Percentiles rank a stretch among this genome's conserved stretches.
phyloP scores from a whole-genome alignment of 2,888 invertebrate genomes.

The Tetragnatha montana region DNA sequence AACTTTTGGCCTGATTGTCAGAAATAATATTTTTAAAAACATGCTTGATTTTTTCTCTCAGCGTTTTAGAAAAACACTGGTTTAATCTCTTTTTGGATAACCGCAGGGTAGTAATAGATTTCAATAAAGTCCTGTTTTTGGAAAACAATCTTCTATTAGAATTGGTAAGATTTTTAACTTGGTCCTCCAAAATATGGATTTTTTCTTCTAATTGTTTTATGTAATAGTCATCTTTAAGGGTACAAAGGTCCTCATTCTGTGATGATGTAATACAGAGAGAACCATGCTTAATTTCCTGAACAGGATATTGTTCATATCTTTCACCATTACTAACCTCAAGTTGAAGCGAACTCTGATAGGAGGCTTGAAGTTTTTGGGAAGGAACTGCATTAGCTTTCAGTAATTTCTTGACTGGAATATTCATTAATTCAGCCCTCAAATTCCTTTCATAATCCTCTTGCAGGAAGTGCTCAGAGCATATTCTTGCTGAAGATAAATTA shows the following conservation, averaged over 20 bases:
- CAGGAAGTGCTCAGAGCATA: background rate
- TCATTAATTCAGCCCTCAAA: background rate
- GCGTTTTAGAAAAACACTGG: background rate
- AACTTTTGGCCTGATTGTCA: background rate
- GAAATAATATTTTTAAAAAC: background rate
- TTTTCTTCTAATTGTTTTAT: background rate
- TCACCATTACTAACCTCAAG: rapidly evolving
- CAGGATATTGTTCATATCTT: too few species aligned
- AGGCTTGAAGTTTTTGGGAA: background rate
- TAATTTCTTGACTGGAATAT: background rate
- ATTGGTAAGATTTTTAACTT: background rate
- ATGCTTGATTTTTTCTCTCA: background rate
- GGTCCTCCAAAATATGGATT: background rate
- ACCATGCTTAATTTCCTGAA: too few species aligned
- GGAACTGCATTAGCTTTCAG: background rate
- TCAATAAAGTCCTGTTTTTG: background rate
- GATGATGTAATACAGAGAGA: too few species aligned
- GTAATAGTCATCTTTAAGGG: background rate
- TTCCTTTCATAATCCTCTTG: background rate
- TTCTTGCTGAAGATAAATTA: background rate
- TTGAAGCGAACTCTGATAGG: rapidly evolving
- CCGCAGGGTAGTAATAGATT: background rate
- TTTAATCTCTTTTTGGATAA: background rate
- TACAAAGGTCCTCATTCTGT: background rate
- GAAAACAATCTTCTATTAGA: background rate